Evolutionary conservation across 2,797 vertebrate species (phyloP), one percentile per base, ranked within the genome.

Genomic region (Hypotaenidia okinawae): DNA sequence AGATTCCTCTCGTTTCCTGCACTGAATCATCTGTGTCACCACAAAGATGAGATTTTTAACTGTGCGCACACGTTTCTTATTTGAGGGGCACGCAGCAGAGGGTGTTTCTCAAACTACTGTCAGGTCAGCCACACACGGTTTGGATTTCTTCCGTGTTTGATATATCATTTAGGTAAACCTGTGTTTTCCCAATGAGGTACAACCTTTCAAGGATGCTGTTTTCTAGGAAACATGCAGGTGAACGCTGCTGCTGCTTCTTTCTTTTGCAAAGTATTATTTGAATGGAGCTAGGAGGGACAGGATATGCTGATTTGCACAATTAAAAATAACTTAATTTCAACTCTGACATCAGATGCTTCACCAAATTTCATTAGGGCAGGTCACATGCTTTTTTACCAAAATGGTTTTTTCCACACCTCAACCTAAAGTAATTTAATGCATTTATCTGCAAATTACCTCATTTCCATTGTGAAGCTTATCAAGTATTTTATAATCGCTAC

Each of bases 1-100:
- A 90, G 96, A 96, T 89, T 94, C 96, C 85, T 96, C 87, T 94
- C 59, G 33, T 90, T 96, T 96, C 91, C 94, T 97, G 92, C 89
- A 91, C 66, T 93, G 89, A 93, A 95, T 96, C 93, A 96, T 97
- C 95, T 95, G 94, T 95, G 95, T 95, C 95, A 93, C 92, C 90
- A 96, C 93, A 95, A 95, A 94, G 95, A 96, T 66, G 93, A 95
- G 95, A 95, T 93, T 94, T 94, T 94, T 85, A 94, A 94, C 91
- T 72, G 47, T 52, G 70, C 0, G 16, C 90, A 95, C 94, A 95
- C 88, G 58, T 84, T 96, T 94, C 93, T 95, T 61, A 93, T 95
- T 96, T 94, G 90, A 95, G 90, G 90, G 88, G 78, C 93, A 87
- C 11, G 77, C 83, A 93, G 66, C 4, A 0, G 39, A 95, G 88